A percentile compares a stretch with the other conserved stretches of the same genome.
Conservation (phyloP, 2,797 vertebrate genomes). For the Jordanella pulchra region DNA sequence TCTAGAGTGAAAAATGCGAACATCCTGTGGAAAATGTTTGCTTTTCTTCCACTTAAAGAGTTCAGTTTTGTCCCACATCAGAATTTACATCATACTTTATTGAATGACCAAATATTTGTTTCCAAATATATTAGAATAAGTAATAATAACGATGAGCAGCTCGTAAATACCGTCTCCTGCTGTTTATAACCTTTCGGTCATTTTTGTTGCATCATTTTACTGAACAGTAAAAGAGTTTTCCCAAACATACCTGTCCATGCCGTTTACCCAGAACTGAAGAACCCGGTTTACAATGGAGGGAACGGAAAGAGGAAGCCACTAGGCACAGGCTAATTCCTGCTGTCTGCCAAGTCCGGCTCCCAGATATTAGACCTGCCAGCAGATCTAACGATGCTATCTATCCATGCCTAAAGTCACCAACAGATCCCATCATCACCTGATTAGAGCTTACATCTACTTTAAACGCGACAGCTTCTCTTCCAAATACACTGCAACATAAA, state of each 20-base stretch:
- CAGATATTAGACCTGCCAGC: too few relatives aligned
- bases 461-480: neutral
- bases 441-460: neutral
- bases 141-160: too few relatives aligned
- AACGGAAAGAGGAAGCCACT: neutral
- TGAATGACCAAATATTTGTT: too few relatives aligned
- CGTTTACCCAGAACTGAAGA: neutral
- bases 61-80: too few relatives aligned
- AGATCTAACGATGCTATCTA: neutral
- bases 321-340: neutral
- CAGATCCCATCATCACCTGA: too few relatives aligned
- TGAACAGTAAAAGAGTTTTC: neutral
- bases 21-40: too few relatives aligned
- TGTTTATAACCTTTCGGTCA: neutral
- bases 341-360: neutral
- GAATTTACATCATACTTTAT: too few relatives aligned
- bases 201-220: conserved; percentile 9
- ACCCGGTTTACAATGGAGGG: neutral
- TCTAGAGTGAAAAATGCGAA: too few relatives aligned
- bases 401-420: neutral
- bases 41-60: too few relatives aligned
- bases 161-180: too few relatives aligned
- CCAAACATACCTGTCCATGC: conserved; percentile 17
- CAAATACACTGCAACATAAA: neutral
- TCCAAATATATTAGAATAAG: too few relatives aligned